These are phyloP conservation scores for Merops nubicus DNA, from an alignment of 2,113 vertebrate species.

Conservation along the genomic window DNA sequence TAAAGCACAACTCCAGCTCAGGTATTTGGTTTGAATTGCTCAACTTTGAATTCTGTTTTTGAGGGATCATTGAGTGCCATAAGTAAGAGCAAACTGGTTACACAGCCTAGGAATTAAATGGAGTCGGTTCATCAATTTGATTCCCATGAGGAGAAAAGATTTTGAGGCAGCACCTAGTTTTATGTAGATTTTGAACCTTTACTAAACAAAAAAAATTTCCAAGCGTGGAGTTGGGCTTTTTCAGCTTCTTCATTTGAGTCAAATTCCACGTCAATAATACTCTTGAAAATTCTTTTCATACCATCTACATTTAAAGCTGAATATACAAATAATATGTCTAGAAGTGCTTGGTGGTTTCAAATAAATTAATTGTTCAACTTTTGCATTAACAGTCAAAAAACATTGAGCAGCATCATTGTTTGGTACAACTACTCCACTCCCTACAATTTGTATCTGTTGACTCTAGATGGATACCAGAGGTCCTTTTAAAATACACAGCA, in stretches of 20 bases:
- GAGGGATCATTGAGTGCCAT: background rate
- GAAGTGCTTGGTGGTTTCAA: background rate
- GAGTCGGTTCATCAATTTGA: background rate
- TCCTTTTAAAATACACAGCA: background rate
- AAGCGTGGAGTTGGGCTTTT: background rate
- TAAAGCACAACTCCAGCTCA: background rate
- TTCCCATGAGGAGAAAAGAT: background rate
- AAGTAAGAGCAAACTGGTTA: background rate
- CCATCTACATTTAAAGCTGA: background rate
- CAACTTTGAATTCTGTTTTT: background rate
- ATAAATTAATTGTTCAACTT: background rate
- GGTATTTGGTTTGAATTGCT: background rate
- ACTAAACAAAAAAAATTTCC: background rate
- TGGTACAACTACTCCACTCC: background rate
- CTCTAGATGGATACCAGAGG: background rate
- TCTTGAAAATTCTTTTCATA: background rate
- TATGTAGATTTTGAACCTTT: background rate
- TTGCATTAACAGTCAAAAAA: background rate
- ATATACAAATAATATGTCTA: background rate
- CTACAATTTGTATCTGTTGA: background rate
- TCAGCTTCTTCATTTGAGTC: background rate
- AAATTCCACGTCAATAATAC: background rate
- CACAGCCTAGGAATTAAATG: rapidly evolving
- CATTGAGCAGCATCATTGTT: background rate
- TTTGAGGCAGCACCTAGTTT: background rate